These are phyloP conservation scores for Cryptocheilus praepositus DNA, from an alignment of 2,888 invertebrate genomes.

Conservation along the genomic window DNA sequence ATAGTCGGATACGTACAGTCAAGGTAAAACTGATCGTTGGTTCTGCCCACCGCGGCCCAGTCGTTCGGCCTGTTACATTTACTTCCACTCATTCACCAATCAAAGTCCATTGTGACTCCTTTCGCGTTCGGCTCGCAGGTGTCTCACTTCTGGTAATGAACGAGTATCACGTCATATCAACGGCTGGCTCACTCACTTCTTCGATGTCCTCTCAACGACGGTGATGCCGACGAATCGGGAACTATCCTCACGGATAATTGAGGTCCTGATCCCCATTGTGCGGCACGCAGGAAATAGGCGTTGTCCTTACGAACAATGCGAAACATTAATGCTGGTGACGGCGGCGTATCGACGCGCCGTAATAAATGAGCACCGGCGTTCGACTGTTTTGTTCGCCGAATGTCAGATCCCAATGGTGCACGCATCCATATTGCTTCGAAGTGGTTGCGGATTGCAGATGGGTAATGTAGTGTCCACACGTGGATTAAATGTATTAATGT, in stretches of 20 bases:
- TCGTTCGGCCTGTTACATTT: background rate
- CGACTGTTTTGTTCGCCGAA: no score
- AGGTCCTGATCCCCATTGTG: conserved; percentile 20
- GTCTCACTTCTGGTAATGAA: background rate
- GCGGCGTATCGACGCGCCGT: background rate
- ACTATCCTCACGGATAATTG: conserved; percentile 17
- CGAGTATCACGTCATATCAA: background rate
- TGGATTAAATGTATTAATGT: no score
- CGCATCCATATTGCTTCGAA: no score
- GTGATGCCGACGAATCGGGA: background rate
- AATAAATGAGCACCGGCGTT: no score
- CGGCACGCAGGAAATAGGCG: conserved; percentile 25
- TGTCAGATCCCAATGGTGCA: no score
- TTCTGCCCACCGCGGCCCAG: background rate
- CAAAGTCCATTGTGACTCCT: background rate
- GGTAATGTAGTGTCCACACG: no score
- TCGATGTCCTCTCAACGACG: no score
- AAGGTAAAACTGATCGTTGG: background rate
- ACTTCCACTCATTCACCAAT: background rate
- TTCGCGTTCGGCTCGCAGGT: background rate
- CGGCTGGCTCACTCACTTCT: no score
- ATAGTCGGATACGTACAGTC: conserved; percentile 4
- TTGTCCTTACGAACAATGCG: conserved; percentile 11
- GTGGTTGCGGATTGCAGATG: no score
- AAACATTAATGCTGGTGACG: conserved; percentile 10